Base-by-base conservation (phyloP, 2,113 vertebrate species). In the Phoenicopterus ruber region DNA sequence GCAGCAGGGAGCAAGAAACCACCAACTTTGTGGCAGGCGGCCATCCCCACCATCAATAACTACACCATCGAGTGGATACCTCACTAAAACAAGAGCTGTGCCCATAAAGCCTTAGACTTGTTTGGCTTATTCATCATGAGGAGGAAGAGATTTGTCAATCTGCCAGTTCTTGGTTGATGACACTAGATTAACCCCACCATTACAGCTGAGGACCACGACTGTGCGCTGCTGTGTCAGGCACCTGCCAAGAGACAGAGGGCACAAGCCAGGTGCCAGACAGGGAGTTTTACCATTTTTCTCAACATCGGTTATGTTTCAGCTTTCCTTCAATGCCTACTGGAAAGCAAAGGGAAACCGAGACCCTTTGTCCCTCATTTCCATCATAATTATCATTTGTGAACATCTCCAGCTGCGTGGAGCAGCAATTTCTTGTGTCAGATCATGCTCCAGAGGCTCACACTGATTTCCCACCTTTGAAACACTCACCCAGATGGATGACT, bases 41-140 rank as follows among this genome's bases (percentile, higher is more conserved):
- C 34, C 71, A 82, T 21, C 10, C 17, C 22, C 29, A 65, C 24
- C 1, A 0, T 29, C 79, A 76, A 2, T 32, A 69, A 31, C 28
- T 13, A 16, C 57, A 46, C 5, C 17, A 71, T 44, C 0, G 0
- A 9, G 42, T 6, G 2, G 24, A 42, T 40, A 83, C 9, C 46
- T 74, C 79, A 36, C 40, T n/a, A 49, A 47, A 90, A 47, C 50
- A 74, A 77, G 57, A 76, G 34, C 24, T 34, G 59, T 1, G 1
- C 20, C 21, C 2, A 0, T 11, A 73, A 65, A 61, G 62, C 49
- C 25, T 69, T 42, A 31, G 12, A 61, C 16, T 17, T 17, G 57
- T 76, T 63, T 91, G 29, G 17, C 29, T 78, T 63, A 66, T 18
- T 69, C 54, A 93, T 38, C 13, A 22, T 0, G 1, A 88, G 34